Evolutionary conservation across 2,888 invertebrate genomes (phyloP).

Genomic region (Teinopalpus imperialis): DNA sequence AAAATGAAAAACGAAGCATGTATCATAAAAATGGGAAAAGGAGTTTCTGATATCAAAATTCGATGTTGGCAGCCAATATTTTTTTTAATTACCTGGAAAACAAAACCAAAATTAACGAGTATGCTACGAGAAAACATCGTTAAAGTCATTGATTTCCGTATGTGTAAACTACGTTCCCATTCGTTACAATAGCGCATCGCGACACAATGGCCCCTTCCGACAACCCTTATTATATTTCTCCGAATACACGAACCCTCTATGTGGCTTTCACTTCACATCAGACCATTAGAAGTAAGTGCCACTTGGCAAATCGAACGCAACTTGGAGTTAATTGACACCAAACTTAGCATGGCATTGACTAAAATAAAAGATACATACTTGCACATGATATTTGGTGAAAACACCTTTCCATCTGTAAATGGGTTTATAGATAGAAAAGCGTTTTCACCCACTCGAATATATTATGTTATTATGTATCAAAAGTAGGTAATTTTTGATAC

Average conservation of each 20-base stretch:
- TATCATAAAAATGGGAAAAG: too few species aligned
- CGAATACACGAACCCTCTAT: conserved; percentile 29
- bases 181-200: conserved; percentile 21
- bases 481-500: too few species aligned
- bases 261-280: conserved; percentile 34
- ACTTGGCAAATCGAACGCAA: conserved; percentile 62
- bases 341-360: conserved; percentile 51
- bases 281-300: conserved; percentile 62
- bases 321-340: conserved; percentile 67
- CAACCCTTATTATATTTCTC: conserved; percentile 26
- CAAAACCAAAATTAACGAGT: too few species aligned
- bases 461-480: too few species aligned
- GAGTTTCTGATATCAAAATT: too few species aligned
- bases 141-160: conserved; percentile 4
- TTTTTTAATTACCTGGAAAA: too few species aligned
- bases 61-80: too few species aligned
- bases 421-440: too few species aligned
- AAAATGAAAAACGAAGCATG: too few species aligned
- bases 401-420: too few species aligned
- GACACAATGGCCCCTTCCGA: conserved; percentile 25
- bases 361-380: conserved; percentile 1
- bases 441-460: too few species aligned
- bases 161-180: conserved; percentile 6
- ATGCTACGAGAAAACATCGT: conserved; percentile 1
- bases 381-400: too few species aligned